Evolutionary conservation across 2,113 vertebrate species (phyloP).

Genomic region (Pollimyrus isidori): DNA sequence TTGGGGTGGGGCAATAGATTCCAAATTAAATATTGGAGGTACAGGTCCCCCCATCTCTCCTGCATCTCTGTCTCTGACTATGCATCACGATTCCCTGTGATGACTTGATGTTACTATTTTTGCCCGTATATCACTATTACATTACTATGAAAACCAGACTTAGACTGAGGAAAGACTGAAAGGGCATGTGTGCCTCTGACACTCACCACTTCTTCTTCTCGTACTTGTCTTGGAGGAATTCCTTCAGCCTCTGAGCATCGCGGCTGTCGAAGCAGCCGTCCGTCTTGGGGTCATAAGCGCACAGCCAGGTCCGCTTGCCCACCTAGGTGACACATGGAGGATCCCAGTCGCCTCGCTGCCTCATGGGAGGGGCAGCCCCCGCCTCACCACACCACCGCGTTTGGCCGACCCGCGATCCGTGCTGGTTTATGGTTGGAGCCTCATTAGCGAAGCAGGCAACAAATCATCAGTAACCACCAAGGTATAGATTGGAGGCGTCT

Average conservation of each 20-base stretch:
- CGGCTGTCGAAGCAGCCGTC: conserved; percentile 72
- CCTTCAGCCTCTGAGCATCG: conserved; percentile 82
- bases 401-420: neutral
- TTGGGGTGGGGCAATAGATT: neutral
- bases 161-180: neutral
- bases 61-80: neutral
- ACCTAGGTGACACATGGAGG: conserved; percentile 49
- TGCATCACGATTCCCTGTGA: neutral
- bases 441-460: neutral
- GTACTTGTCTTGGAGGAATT: conserved; percentile 87
- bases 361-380: neutral
- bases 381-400: neutral
- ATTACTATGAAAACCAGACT: neutral
- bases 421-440: neutral
- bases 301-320: conserved; percentile 79
- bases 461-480: neutral
- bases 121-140: neutral
- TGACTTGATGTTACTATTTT: neutral
- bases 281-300: conserved; percentile 72
- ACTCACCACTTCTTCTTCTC: conserved; percentile 85
- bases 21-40: neutral
- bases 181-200: neutral
- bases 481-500: neutral
- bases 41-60: neutral
- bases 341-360: neutral